phyloP scores from a whole-genome alignment of 2,888 invertebrate species.

The Torymus texanus region DNA sequence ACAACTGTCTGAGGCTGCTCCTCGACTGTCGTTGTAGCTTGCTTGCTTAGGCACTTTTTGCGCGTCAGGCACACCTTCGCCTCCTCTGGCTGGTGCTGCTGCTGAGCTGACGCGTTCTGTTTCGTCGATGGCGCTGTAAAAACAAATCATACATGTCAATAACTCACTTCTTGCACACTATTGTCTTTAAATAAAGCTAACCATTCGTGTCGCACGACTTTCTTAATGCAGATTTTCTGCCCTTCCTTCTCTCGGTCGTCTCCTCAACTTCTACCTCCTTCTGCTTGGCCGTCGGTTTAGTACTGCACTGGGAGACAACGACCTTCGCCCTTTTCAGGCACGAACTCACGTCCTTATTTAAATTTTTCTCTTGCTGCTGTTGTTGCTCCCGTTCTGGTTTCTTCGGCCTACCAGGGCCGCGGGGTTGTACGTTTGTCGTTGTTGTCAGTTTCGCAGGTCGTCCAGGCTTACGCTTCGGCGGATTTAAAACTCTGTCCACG shows the following conservation, averaged over 20 bases:
- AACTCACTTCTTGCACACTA: no score
- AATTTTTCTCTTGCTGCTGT: constrained; percentile 24
- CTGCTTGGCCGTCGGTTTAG: constrained; percentile 27
- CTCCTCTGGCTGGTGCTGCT: constrained; percentile 25
- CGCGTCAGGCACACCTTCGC: constrained; percentile 56
- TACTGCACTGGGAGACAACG: constrained; percentile 47
- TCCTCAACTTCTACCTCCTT: constrained; percentile 31
- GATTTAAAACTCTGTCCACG: constrained; percentile 86
- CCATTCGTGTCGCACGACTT: constrained; percentile 46
- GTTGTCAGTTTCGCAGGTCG: constrained; percentile 80
- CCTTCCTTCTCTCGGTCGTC: constrained; percentile 45
- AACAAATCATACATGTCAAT: no score
- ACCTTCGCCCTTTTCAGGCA: constrained; percentile 49
- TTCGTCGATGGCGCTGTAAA: constrained; percentile 21
- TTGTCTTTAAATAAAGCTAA: not conserved
- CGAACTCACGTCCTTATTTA: constrained; percentile 25
- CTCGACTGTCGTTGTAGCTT: constrained; percentile 71
- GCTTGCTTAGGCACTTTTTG: constrained; percentile 68
- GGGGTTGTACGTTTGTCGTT: constrained; percentile 73
- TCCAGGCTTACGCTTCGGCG: constrained; percentile 85
- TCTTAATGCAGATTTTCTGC: constrained; percentile 48
- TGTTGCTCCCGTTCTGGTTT: constrained; percentile 54
- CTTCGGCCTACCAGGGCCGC: constrained; percentile 76
- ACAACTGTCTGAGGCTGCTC: constrained; percentile 45
- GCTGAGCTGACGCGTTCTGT: constrained; percentile 37